Percentiles rank a stretch among this genome's conserved stretches.
These are phyloP conservation scores for Gallinago nigripennis DNA, from an alignment of 2,797 vertebrate species.

Conservation along the genomic window DNA sequence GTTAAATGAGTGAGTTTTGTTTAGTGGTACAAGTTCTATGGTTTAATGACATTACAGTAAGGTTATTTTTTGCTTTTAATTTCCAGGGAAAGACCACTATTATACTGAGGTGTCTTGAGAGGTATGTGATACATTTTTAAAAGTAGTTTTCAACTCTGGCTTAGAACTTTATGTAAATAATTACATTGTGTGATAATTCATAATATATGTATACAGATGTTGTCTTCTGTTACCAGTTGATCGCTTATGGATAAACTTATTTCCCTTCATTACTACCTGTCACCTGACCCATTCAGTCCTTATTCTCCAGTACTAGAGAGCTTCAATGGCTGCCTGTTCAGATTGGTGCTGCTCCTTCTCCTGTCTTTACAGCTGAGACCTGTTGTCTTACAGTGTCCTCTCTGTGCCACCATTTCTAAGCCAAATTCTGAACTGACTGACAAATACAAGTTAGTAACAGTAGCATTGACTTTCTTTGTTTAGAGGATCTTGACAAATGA, in stretches of 20 bases:
- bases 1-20: conserved; percentile 55
- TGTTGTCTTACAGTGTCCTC: neutral
- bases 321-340: neutral
- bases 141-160: neutral
- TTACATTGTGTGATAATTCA: neutral
- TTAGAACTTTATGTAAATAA: neutral
- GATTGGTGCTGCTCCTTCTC: neutral
- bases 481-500: neutral
- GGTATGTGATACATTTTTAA: conserved; percentile 75
- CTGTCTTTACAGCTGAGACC: neutral
- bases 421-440: neutral
- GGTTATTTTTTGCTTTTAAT: conserved; percentile 58
- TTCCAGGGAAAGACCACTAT: conserved; percentile 94
- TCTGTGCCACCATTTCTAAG: neutral
- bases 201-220: neutral
- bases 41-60: conserved; percentile 29
- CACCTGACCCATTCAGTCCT: neutral
- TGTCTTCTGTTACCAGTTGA: neutral
- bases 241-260: neutral
- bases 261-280: neutral
- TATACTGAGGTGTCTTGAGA: conserved; percentile 92
- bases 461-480: neutral
- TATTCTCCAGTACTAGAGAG: neutral
- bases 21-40: conserved; percentile 25
- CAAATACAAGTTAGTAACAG: neutral